Evolutionary conservation across 2,888 invertebrate species (phyloP).

Genomic region (Xylota segnis): DNA sequence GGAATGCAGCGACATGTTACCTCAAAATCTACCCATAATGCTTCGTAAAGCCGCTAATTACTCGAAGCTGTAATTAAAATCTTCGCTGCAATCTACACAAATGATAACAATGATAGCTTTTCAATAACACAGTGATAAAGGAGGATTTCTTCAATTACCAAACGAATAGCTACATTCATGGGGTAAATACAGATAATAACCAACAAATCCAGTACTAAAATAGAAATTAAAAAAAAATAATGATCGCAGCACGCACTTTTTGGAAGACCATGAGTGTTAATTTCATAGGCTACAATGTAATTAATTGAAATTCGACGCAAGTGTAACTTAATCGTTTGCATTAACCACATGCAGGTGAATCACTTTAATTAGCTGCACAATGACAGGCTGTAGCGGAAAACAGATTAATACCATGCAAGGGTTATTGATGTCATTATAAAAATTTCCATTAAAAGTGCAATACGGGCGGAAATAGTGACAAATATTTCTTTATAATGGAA

Average conservation of each 20-base stretch:
- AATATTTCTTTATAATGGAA: background rate
- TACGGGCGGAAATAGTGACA: slow-evolving; percentile 46
- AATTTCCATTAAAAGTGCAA: slow-evolving; percentile 51
- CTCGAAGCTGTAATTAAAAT: slow-evolving; percentile 3
- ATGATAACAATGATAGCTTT: slow-evolving; percentile 13
- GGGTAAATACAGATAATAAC: background rate
- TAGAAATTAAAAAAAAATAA: background rate
- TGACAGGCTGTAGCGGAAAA: slow-evolving; percentile 12
- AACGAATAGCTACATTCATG: background rate
- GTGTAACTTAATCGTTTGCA: slow-evolving; percentile 40
- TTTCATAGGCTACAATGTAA: background rate
- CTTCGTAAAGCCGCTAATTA: slow-evolving; percentile 1
- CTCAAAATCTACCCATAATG: background rate
- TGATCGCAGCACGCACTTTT: background rate
- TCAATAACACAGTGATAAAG: background rate
- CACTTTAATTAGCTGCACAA: slow-evolving; percentile 36
- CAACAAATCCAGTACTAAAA: slow-evolving; percentile 1
- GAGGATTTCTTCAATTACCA: background rate
- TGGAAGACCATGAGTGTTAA: slow-evolving; percentile 4
- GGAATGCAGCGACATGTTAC: background rate
- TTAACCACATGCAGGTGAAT: slow-evolving; percentile 64
- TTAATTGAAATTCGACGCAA: slow-evolving; percentile 6
- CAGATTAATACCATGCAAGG: slow-evolving; percentile 30
- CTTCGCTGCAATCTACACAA: background rate
- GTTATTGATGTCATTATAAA: slow-evolving; percentile 58